Evolutionary conservation across 2,888 invertebrate species (phyloP).

Genomic region (Allophyes oxyacanthae): DNA sequence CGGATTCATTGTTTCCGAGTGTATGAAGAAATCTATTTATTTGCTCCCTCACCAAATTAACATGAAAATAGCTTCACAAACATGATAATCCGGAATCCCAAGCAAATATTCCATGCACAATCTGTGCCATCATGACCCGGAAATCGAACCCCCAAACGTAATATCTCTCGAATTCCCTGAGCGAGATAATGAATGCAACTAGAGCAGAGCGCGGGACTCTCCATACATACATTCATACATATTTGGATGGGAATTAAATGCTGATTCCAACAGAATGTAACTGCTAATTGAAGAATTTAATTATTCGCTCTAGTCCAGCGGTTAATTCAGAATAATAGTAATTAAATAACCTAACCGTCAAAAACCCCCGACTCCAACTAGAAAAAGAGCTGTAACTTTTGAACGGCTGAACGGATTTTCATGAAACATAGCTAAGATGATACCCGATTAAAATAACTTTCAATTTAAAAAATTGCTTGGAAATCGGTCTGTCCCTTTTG

Average conservation of each 20-base stretch:
- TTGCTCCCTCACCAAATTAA: background rate
- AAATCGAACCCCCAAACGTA: constrained; percentile 49
- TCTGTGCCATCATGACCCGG: constrained; percentile 36
- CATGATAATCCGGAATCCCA: constrained; percentile 2
- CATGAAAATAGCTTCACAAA: constrained; percentile 2
- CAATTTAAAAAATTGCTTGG: too few species aligned
- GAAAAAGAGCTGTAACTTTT: too few species aligned
- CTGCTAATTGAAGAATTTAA: constrained; percentile 14
- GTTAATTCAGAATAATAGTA: too few species aligned
- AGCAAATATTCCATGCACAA: constrained; percentile 34
- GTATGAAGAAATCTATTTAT: too few species aligned
- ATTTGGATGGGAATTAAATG: constrained; percentile 1
- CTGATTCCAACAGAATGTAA: constrained; percentile 5
- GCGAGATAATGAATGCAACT: constrained; percentile 46
- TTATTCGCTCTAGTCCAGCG: constrained; percentile 7
- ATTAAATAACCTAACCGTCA: too few species aligned
- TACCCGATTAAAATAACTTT: too few species aligned
- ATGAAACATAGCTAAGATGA: too few species aligned
- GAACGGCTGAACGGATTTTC: too few species aligned
- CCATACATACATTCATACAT: background rate
- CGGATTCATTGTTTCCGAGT: too few species aligned
- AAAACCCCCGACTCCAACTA: too few species aligned
- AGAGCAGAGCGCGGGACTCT: constrained; percentile 22
- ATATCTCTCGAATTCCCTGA: constrained; percentile 43
- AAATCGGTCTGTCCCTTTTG: too few species aligned